Conservation (phyloP, 2,888 invertebrate genomes). For the Mythimna loreyi region DNA sequence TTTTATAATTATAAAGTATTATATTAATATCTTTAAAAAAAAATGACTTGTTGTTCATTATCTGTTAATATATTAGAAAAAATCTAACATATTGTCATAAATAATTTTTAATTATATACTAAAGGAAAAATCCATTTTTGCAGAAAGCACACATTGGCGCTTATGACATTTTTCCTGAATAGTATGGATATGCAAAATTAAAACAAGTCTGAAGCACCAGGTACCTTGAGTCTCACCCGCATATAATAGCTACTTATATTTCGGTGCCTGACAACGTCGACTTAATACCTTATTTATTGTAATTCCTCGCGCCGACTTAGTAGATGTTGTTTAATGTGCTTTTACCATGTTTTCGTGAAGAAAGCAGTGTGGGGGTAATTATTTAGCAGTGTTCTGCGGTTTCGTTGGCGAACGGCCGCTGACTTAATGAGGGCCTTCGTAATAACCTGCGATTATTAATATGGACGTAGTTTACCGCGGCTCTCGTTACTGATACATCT, state of each 20-base stretch:
- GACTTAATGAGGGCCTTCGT: slow-evolving; percentile 86
- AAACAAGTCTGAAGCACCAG: slow-evolving; percentile 36
- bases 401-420: slow-evolving; percentile 82
- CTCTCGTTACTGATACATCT: slow-evolving; percentile 77
- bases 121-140: no score
- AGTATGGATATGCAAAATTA: slow-evolving; percentile 45
- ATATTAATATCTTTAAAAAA: no score
- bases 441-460: slow-evolving; percentile 89
- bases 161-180: no score
- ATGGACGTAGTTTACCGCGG: slow-evolving; percentile 82
- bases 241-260: slow-evolving; percentile 67
- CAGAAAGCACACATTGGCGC: no score
- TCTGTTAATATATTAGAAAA: no score
- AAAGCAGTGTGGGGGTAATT: slow-evolving; percentile 86
- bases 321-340: slow-evolving; percentile 84
- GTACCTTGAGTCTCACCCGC: slow-evolving; percentile 43
- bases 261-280: slow-evolving; percentile 81
- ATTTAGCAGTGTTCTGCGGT: slow-evolving; percentile 89
- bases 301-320: slow-evolving; percentile 84
- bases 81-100: no score
- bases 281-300: slow-evolving; percentile 88
- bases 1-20: no score
- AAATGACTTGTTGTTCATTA: no score
- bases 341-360: slow-evolving; percentile 88
- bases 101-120: no score